These are phyloP conservation scores for Magallana ariakensis DNA, from an alignment of 1,140 invertebrate genomes.

Conservation along the genomic window DNA sequence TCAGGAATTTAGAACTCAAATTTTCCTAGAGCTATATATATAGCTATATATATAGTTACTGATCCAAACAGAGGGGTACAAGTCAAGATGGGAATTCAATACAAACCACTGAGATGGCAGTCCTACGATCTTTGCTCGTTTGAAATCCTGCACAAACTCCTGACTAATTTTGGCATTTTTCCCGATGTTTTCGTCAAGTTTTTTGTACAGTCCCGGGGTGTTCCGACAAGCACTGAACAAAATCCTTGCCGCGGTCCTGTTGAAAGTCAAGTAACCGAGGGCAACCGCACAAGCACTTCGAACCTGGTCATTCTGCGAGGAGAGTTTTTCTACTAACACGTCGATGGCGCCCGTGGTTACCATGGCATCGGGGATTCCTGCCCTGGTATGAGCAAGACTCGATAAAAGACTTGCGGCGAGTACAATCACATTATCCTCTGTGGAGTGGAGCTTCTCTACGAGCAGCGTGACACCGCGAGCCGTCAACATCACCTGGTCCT, in stretches of 20 bases:
- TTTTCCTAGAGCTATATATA: too few relatives aligned
- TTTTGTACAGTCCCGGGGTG: conserved; percentile 75
- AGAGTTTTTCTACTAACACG: conserved; percentile 70
- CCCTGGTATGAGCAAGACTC: conserved; percentile 78
- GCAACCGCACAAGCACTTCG: conserved; percentile 74
- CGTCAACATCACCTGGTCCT: conserved; percentile 77
- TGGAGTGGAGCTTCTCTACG: conserved; percentile 70
- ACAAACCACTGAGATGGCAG: conserved; percentile 77
- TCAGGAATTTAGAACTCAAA: too few relatives aligned
- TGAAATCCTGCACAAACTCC: conserved; percentile 78
- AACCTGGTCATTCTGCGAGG: conserved; percentile 73
- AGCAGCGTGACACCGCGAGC: conserved; percentile 75
- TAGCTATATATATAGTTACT: too few relatives aligned
- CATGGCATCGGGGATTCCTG: conserved; percentile 80
- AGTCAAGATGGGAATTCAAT: not conserved
- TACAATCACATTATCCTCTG: conserved; percentile 75
- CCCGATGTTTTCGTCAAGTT: conserved; percentile 76
- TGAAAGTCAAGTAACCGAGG: conserved; percentile 79
- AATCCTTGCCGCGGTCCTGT: conserved; percentile 76
- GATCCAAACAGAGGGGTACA: too few relatives aligned
- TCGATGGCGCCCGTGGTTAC: conserved; percentile 77
- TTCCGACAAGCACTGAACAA: conserved; percentile 77
- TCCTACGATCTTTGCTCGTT: conserved; percentile 75
- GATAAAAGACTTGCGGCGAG: conserved; percentile 76
- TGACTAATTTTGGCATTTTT: conserved; percentile 75